Percentiles rank a stretch among this genome's conserved stretches.
Conservation (phyloP, 2,888 invertebrate genomes). For the Volucella bombylans region DNA sequence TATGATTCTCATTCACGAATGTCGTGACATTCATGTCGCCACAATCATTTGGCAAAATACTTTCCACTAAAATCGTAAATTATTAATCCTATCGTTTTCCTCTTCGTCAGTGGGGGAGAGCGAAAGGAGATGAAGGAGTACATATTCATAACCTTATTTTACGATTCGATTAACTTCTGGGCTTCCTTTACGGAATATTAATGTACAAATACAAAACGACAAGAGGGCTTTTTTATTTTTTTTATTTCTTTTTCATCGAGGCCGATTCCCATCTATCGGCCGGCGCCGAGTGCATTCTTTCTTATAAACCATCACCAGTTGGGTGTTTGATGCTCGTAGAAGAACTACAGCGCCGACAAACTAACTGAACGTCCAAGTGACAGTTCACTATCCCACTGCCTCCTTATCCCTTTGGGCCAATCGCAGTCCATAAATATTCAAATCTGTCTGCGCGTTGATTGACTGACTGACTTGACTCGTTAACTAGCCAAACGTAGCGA, state of each 20-base stretch:
- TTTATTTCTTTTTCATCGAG: conserved; percentile 6
- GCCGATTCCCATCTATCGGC: conserved; percentile 14
- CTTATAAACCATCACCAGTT: conserved; percentile 25
- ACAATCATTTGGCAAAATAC: conserved; percentile 50
- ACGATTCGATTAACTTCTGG: conserved; percentile 42
- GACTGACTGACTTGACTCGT: conserved; percentile 53
- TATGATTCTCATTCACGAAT: conserved; percentile 57
- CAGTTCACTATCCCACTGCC: conserved; percentile 13
- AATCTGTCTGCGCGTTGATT: conserved; percentile 57
- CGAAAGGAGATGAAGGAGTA: conserved; percentile 13
- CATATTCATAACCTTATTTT: conserved; percentile 57
- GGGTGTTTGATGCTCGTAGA: neutral
- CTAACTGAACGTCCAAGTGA: conserved; percentile 29
- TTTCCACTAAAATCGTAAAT: conserved; percentile 47
- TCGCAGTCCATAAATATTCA: conserved; percentile 62
- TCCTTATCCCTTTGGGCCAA: conserved; percentile 7
- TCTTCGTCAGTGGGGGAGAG: too few relatives aligned
- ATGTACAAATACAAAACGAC: conserved; percentile 2
- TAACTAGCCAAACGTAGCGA: conserved; percentile 59
- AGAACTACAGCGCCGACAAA: conserved; percentile 2
- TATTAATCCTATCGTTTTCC: conserved; percentile 26
- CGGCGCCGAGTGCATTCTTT: conserved; percentile 51
- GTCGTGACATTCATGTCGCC: conserved; percentile 56
- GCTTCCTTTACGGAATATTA: conserved; percentile 42
- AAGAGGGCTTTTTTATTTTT: neutral